Conservation (phyloP, 2,888 invertebrate species). For the Lapara coniferarum region DNA sequence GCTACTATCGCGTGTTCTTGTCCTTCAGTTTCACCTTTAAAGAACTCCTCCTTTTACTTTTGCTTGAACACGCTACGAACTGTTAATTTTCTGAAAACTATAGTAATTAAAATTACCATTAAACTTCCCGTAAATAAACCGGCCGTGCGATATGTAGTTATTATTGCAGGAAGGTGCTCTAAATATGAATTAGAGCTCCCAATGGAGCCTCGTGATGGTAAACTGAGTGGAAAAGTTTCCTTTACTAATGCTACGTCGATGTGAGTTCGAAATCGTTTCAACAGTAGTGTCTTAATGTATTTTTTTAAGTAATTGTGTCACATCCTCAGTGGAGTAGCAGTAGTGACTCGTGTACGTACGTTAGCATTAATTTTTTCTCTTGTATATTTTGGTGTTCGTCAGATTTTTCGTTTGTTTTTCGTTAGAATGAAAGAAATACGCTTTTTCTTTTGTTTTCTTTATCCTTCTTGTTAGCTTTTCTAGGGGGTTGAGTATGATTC, state of each 20-base stretch:
- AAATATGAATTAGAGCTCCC: conserved; percentile 24
- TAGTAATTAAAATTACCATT: not conserved
- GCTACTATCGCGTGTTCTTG: not conserved
- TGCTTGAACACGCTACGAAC: not conserved
- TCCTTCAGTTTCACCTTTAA: not conserved
- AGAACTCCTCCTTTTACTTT: not conserved
- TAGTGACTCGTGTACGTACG: not conserved
- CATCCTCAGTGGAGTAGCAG: not conserved
- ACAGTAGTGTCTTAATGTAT: conserved; percentile 7
- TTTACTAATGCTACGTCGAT: not conserved
- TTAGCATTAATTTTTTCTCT: not conserved
- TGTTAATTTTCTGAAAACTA: not conserved
- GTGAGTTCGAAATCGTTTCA: conserved; percentile 16
- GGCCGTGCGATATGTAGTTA: not conserved
- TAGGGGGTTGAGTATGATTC: too few relatives aligned
- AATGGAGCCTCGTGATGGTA: conserved; percentile 5
- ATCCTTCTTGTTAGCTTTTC: too few relatives aligned
- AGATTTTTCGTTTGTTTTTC: too few relatives aligned
- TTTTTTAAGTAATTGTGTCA: conserved; percentile 9
- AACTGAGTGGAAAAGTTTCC: conserved; percentile 24
- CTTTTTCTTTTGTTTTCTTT: too few relatives aligned
- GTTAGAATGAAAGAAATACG: too few relatives aligned
- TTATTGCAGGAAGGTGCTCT: conserved; percentile 20
- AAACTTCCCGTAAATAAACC: not conserved
- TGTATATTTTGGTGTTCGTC: too few relatives aligned